These are phyloP conservation scores for Dipodomys spectabilis DNA, from an alignment of 2,113 vertebrate genomes.

Conservation along the genomic window DNA sequence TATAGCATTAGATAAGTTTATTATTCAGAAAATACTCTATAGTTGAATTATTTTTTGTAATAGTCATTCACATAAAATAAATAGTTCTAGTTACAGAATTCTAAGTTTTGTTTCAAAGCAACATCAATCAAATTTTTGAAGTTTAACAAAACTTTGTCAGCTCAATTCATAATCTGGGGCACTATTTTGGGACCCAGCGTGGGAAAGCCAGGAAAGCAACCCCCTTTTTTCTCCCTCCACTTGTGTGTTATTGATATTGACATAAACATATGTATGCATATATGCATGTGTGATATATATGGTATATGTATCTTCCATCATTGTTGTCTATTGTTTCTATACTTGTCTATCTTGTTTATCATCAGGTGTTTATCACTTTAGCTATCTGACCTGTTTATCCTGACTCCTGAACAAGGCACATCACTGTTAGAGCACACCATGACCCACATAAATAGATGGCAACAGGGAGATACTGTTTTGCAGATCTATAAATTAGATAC, in stretches of 20 bases:
- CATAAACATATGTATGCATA: too few species aligned
- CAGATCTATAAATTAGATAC: background rate
- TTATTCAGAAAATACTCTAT: background rate
- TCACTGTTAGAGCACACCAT: background rate
- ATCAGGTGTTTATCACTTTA: fast-evolving
- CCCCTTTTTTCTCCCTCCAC: background rate
- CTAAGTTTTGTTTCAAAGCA: background rate
- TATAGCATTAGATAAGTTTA: background rate
- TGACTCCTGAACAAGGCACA: background rate
- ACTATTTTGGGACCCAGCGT: background rate
- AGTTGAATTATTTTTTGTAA: background rate
- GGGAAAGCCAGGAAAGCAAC: background rate
- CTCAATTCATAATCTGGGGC: background rate
- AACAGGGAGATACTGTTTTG: background rate
- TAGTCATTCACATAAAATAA: background rate
- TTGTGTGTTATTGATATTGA: background rate
- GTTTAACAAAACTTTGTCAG: background rate
- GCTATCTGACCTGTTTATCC: background rate
- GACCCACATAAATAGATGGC: background rate
- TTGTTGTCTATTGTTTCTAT: background rate
- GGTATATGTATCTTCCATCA: background rate
- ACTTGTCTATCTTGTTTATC: background rate
- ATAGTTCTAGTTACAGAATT: background rate
- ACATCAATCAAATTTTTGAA: background rate
- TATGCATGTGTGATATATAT: background rate